phyloP scores from a whole-genome alignment of 2,797 vertebrate species.

The Tolypeutes matacus region DNA sequence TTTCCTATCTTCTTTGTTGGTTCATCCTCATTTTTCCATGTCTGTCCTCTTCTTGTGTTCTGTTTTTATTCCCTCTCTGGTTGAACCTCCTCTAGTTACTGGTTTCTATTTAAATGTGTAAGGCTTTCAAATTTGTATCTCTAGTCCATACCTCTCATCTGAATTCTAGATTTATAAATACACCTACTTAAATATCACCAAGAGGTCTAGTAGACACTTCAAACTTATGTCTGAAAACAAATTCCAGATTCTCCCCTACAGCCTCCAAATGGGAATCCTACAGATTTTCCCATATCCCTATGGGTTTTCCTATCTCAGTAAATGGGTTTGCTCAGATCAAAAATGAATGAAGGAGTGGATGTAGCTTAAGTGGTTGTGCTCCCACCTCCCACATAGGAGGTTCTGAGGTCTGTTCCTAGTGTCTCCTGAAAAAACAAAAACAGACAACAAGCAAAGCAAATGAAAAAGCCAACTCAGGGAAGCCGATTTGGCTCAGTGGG shows the following conservation, averaged over 20 bases:
- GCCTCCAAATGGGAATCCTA: not conserved
- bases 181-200: not conserved
- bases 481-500: too few relatives aligned
- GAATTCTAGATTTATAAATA: conserved; percentile 4
- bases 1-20: not conserved
- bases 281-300: not conserved
- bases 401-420: too few relatives aligned
- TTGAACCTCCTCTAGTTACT: not conserved
- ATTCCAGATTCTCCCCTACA: not conserved
- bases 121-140: conserved; percentile 17
- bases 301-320: not conserved
- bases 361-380: too few relatives aligned
- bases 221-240: not conserved
- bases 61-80: not conserved
- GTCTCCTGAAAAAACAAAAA: too few relatives aligned
- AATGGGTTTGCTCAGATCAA: not conserved
- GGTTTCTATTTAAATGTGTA: not conserved
- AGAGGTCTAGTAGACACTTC: not conserved
- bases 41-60: not conserved
- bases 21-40: not conserved
- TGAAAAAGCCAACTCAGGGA: too few relatives aligned
- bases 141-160: not conserved
- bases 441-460: too few relatives aligned
- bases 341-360: not conserved
- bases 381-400: too few relatives aligned